Evolutionary conservation across 2,888 invertebrate species (phyloP).

Genomic region (Cacoxenus indagator): DNA sequence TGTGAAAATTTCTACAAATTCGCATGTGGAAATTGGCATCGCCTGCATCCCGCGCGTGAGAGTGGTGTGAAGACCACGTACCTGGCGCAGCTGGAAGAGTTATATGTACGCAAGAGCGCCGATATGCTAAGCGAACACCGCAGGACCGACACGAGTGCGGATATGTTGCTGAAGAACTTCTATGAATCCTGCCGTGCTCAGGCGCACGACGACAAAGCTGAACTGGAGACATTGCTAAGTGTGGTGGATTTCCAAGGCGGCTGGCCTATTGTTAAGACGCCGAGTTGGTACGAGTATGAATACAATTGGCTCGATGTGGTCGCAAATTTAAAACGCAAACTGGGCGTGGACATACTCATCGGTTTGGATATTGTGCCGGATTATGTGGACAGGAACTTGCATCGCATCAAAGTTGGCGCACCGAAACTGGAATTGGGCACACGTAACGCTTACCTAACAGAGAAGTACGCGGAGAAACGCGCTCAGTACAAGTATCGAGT

Average conservation of each 20-base stretch:
- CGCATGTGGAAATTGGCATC: slow-evolving; percentile 67
- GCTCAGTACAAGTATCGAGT: slow-evolving; percentile 49
- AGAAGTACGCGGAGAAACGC: slow-evolving; percentile 38
- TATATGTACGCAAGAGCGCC: slow-evolving; percentile 61
- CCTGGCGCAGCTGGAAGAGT: slow-evolving; percentile 58
- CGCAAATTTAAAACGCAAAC: slow-evolving; percentile 54
- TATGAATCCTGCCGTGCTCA: slow-evolving; percentile 56
- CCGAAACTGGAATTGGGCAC: slow-evolving; percentile 50
- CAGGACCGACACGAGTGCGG: slow-evolving; percentile 51
- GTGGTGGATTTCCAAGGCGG: slow-evolving; percentile 60
- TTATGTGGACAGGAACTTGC: slow-evolving; percentile 55
- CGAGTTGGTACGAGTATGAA: slow-evolving; percentile 59
- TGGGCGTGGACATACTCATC: slow-evolving; percentile 64
- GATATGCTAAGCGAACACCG: slow-evolving; percentile 50
- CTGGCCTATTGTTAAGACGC: slow-evolving; percentile 60
- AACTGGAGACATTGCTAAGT: slow-evolving; percentile 47
- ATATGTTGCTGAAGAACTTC: slow-evolving; percentile 58
- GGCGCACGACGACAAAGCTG: slow-evolving; percentile 42
- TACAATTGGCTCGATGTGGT: slow-evolving; percentile 65
- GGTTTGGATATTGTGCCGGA: slow-evolving; percentile 65
- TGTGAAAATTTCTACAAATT: slow-evolving; percentile 65
- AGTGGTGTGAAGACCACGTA: slow-evolving; percentile 51
- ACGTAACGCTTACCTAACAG: slow-evolving; percentile 51
- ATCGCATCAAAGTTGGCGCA: slow-evolving; percentile 64
- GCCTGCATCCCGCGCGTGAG: slow-evolving; percentile 51